Evolutionary conservation across 1,140 invertebrate species (phyloP), one percentile per base, ranked within the genome.

Genomic region (Polyergus mexicanus): DNA sequence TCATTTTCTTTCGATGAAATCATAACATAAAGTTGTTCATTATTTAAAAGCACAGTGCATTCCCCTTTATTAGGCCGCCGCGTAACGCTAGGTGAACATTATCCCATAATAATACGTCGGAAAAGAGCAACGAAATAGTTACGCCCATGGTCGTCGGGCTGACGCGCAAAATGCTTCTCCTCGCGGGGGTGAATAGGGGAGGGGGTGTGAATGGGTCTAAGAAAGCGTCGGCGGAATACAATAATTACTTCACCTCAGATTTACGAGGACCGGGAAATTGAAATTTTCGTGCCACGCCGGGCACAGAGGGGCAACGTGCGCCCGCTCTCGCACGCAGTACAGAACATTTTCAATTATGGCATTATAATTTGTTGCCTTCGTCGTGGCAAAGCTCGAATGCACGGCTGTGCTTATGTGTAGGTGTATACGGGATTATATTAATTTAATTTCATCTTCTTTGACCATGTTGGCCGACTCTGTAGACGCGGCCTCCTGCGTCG

Each of bases 171-270:
- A 86, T 88, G 88, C 88, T 90, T 92, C 89, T 87, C 92, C 89
- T 62, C 41, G 76, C 38, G 78, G n/a, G 65, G 63, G 54, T 19
- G 47, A 5, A 16, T 32, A 41, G 25, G 22, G 69, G 86, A 13
- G 76, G 60, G 86, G 89, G 90, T 92, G 92, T 91, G 92, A 91
- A 93, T 94, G 94, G 91, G 91, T 92, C 91, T 92, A 93, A 93
- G 93, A 94, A 94, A 94, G 90, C 93, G 90, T 90, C 90, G 92
- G 92, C 88, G 92, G 92, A 94, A 94, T 95, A 95, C 94, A 94
- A 94, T 95, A 95, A 94, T 95, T 94, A 95, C 94, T 94, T 94
- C 91, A 93, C 91, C 91, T 93, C 92, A 94, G 94, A 95, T 95
- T 95, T 95, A 94, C 93, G 94, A 94, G 93, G 90, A 91, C 91